Conservation (phyloP, 1,140 invertebrate species). For the Drosophila arizonae region DNA sequence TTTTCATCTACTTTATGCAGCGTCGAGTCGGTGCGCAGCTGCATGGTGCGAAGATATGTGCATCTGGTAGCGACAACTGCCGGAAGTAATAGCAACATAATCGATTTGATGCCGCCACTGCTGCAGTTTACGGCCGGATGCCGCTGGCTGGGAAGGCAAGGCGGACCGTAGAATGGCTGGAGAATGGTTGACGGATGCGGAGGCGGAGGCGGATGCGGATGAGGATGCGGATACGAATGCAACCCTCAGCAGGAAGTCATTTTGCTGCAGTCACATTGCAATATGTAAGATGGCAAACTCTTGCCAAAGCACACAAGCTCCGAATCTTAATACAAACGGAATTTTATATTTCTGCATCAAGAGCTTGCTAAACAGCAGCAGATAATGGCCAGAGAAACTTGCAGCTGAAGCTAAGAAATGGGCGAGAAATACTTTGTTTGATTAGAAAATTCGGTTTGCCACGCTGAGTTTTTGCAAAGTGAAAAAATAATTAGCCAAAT, state of each 20-base stretch:
- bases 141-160: conserved; percentile 30
- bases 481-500: no score
- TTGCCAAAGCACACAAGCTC: conserved; percentile 6
- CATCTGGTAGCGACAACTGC: conserved; percentile 71
- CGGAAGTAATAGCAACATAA: conserved; percentile 80
- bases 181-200: neutral
- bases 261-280: conserved; percentile 56
- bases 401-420: no score
- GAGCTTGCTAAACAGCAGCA: no score
- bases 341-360: conserved; percentile 14
- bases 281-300: conserved; percentile 27
- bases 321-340: conserved; percentile 42
- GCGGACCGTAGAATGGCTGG: neutral
- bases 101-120: conserved; percentile 66
- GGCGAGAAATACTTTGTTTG: no score
- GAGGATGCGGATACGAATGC: conserved; percentile 35
- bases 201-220: conserved; percentile 34
- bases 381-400: neutral
- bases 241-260: conserved; percentile 66
- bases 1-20: no score
- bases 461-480: no score
- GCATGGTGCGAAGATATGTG: conserved; percentile 26
- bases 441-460: neutral
- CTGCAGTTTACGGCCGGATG: conserved; percentile 70
- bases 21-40: neutral